phyloP scores from a whole-genome alignment of 2,113 vertebrate species.

The Synchiropus splendidus region DNA sequence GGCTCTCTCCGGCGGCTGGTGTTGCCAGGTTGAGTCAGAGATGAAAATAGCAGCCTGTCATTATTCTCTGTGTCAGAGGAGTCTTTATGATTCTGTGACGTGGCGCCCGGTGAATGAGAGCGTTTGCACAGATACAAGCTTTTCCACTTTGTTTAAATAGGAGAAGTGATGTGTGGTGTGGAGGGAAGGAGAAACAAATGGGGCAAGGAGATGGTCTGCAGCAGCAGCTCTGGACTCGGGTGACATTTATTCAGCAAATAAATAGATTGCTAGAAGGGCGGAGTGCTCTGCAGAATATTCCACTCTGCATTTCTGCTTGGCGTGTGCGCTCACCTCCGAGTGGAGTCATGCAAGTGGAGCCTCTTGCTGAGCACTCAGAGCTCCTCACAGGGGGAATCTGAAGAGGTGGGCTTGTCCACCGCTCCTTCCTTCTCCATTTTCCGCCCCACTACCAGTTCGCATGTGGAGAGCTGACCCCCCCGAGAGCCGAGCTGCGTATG shows the following conservation, averaged over 20 bases:
- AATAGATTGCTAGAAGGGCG: constrained; percentile 9
- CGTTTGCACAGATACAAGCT: not conserved
- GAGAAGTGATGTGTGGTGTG: not conserved
- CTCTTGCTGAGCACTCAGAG: constrained; percentile 36
- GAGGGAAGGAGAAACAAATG: constrained; percentile 2
- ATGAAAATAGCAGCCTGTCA: too few species aligned
- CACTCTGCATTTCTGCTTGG: constrained; percentile 14
- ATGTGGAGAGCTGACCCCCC: constrained; percentile 45
- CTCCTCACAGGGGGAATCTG: constrained; percentile 33
- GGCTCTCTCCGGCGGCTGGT: too few species aligned
- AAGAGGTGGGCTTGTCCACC: constrained; percentile 31
- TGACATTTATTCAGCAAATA: constrained; percentile 35
- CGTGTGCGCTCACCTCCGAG: constrained; percentile 20
- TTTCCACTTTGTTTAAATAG: constrained; percentile 2
- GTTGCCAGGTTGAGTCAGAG: too few species aligned
- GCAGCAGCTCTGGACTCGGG: constrained; percentile 9
- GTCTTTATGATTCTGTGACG: too few species aligned
- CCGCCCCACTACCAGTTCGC: constrained; percentile 26
- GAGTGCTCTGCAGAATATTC: constrained; percentile 20
- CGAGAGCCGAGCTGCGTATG: constrained; percentile 46
- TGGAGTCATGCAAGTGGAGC: constrained; percentile 35
- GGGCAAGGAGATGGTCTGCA: not conserved
- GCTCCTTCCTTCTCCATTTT: constrained; percentile 23
- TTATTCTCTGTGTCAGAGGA: too few species aligned
- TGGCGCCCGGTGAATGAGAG: too few species aligned